Base-by-base conservation (phyloP, 2,888 invertebrate species). In the Deladenus siricidicola region DNA sequence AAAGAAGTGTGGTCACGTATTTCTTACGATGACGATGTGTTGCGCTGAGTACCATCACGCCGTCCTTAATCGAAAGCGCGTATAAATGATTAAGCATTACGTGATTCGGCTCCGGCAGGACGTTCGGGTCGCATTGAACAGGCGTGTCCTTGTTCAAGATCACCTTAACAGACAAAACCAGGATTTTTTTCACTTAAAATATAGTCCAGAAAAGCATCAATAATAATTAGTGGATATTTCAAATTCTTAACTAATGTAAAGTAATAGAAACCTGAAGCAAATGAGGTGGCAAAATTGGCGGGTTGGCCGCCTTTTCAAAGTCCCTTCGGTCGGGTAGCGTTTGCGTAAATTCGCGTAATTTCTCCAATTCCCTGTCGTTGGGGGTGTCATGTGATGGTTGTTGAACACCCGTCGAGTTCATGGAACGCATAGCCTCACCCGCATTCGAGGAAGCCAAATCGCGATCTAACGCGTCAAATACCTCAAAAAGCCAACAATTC, bases 11-110 rank as follows among this genome's bases (percentile, higher is more conserved):
- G 23, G 98, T 99, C 43, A 98, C 98, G 83, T 96, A 99, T 85
- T 98, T 98, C 85, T 96, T 96, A 69, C 94, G 86, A 81, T 94
- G 98, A 67, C 98, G 85, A 82, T 98, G 94, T 4, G 96, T 98
- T 17, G 96, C 94, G 78, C 93, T 94, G 34, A 98, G 84, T 44
- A 98, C 98, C 96, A 98, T 98, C 2, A 99, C 98, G 53, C 98
- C 98, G 82, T 99, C 98, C 79, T 96, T 96, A 77, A 98, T 98
- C 51, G 94, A 96, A 67, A 99, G 84, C n/a, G 98, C 98, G 82
- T 98, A 98, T 58, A 98, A 84, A 82, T 98, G 98, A 82, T 99
- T 99, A 78, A 98, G 84, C 98, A 99, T 99, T 28, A 99, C 98
- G 48, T 65, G 98, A 81, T 96, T 96, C 53, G 98, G 98, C 83